Conservation (phyloP, 2,797 vertebrate genomes). For the Dallia pectoralis region DNA sequence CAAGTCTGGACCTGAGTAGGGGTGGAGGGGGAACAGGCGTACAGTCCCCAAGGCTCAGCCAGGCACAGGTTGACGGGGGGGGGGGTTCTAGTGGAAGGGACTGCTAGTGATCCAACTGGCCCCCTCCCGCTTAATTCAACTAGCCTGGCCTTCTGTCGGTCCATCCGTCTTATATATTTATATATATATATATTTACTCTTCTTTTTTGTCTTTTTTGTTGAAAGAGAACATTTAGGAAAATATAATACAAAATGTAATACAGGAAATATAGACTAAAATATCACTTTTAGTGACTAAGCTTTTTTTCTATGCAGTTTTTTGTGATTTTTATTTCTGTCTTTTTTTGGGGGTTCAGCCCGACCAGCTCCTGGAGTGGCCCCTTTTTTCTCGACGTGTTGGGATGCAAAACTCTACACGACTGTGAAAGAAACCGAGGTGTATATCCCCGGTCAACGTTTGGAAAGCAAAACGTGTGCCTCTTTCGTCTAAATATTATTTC, state of each 20-base stretch:
- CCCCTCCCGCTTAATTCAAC: conserved; percentile 75
- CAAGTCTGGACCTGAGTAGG: conserved; percentile 32
- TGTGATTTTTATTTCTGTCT: conserved; percentile 40
- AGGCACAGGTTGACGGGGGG: conserved; percentile 90
- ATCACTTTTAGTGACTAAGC: conserved; percentile 76
- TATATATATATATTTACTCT: conserved; percentile 65
- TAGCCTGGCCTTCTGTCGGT: conserved; percentile 73
- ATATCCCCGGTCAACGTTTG: conserved; percentile 63
- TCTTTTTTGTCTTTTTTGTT: conserved; percentile 70
- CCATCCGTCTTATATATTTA: conserved; percentile 59
- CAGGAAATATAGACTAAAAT: conserved; percentile 90
- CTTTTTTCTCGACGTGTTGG: conserved; percentile 62
- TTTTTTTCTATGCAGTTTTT: conserved; percentile 32
- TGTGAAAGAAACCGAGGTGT: conserved; percentile 70
- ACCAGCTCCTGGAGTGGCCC: conserved; percentile 69
- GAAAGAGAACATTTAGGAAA: conserved; percentile 92
- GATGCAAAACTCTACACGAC: conserved; percentile 79
- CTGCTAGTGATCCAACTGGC: background rate
- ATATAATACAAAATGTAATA: conserved; percentile 97
- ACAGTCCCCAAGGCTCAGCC: conserved; percentile 85
- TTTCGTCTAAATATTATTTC: conserved; percentile 55
- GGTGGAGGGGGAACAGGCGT: conserved; percentile 48
- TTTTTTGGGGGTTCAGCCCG: conserved; percentile 73
- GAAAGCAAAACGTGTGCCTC: conserved; percentile 59
- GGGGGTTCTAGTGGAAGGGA: conserved; percentile 74